Evolutionary conservation across 2,888 invertebrate species (phyloP), one percentile per base, ranked within the genome.

Genomic region (Caenorhabditis imperialis): DNA sequence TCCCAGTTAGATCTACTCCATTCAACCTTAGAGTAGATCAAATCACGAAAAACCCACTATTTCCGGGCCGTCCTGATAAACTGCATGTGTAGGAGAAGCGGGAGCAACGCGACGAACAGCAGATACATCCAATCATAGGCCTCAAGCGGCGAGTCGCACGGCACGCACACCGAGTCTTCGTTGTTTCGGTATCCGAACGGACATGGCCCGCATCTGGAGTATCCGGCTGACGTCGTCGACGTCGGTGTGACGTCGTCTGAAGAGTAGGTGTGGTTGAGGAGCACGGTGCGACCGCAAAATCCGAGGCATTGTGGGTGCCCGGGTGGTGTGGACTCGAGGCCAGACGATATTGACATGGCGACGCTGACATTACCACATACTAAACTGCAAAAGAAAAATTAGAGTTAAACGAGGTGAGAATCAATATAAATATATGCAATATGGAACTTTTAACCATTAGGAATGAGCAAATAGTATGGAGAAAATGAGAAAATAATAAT

Each of bases 31-130:
- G n/a, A n/a, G n/a, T n/a, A n/a, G n/a, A n/a, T n/a, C n/a, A n/a
- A n/a, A n/a, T n/a, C n/a, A n/a, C 20, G 16, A 37, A 27, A 6
- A 2, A 57, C 74, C 57, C 35, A 75, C 75, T 70, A 75, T 38
- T 65, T 70, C 33, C 70, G 40, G 18, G 60, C 70, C 1, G 30
- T 38, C 37, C 70, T 96, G 60, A 97, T 96, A 86, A 94, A 95
- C 88, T 94, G 94, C 92, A 94, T 94, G 89, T 97, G 95, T 62
- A 96, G 90, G 47, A 95, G 92, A 42, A 97, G 90, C 0, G 95
- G 93, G 44, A 96, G 88, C 16, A 96, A 89, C 0, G 93, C 94
- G 94, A 97, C 95, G 87, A 97, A 98, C 1, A 94, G 94, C 22
- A 97, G 91, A 48, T 80, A 86, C 58, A 79, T 75, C 79, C 83